A percentile compares a stretch with the other conserved stretches of the same genome.
These are phyloP conservation scores for Threskiornis aethiopicus DNA, from an alignment of 2,797 vertebrate species.

Conservation along the genomic window DNA sequence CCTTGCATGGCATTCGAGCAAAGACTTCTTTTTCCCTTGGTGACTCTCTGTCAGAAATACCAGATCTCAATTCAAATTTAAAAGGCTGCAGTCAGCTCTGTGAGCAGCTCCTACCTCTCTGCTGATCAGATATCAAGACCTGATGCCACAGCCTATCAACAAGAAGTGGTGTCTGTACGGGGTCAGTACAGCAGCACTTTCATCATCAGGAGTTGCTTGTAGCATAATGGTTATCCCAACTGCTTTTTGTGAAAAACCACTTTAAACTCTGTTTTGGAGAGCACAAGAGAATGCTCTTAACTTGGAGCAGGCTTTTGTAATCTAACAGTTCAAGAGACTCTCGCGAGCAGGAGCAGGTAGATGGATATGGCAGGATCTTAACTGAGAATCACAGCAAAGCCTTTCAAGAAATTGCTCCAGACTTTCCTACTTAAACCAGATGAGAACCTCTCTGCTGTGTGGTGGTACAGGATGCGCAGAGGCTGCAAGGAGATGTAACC, in stretches of 20 bases:
- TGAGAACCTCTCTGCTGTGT: neutral
- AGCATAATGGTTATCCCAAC: neutral
- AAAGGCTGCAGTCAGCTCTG: neutral
- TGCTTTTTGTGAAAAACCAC: neutral
- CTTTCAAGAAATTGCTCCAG: neutral
- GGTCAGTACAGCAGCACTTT: neutral
- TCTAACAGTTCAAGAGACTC: neutral
- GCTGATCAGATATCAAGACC: neutral
- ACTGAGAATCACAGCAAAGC: neutral
- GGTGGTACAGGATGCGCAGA: neutral
- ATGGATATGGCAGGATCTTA: neutral
- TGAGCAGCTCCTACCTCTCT: neutral
- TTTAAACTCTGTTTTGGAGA: neutral
- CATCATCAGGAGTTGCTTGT: neutral
- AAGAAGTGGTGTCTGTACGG: neutral
- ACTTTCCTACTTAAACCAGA: neutral
- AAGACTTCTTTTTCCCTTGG: neutral
- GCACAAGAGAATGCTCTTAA: neutral
- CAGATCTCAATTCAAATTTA: neutral
- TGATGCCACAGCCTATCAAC: rapidly evolving
- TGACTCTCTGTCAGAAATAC: neutral
- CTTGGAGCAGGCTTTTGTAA: neutral
- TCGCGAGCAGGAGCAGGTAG: neutral
- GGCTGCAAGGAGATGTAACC: neutral
- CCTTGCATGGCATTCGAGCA: neutral